phyloP scores from a whole-genome alignment of 2,888 invertebrate genomes.

The Hipparchia semele region DNA sequence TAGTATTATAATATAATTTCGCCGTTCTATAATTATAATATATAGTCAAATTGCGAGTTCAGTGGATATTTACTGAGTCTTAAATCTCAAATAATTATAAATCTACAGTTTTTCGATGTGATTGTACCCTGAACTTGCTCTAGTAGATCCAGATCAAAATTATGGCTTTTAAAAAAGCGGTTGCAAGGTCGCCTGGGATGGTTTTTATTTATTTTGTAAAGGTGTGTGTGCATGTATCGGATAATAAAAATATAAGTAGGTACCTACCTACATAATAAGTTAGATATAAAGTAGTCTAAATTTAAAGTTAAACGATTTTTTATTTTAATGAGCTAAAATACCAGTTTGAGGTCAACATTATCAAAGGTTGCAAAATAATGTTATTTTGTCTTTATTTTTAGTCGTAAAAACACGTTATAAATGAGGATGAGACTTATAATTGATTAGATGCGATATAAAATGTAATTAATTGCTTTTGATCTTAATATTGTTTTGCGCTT shows the following conservation, averaged over 20 bases:
- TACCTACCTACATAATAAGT: no score
- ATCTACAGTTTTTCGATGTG: not conserved
- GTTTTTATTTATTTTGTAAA: not conserved
- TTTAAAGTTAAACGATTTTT: not conserved
- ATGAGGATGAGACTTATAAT: not conserved
- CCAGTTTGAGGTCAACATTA: conserved; percentile 6
- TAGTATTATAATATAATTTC: no score
- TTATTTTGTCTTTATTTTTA: not conserved
- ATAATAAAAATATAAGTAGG: no score
- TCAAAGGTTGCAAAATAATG: not conserved
- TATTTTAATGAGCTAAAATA: conserved; percentile 4
- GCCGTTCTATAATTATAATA: no score
- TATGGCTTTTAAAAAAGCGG: not conserved
- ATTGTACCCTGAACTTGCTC: conserved; percentile 29
- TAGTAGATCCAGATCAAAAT: not conserved
- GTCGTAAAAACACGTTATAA: not conserved
- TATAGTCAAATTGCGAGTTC: no score
- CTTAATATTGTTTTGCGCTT: not conserved
- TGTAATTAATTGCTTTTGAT: not conserved
- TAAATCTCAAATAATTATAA: not conserved
- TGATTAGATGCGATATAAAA: conserved; percentile 1
- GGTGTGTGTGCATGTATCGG: not conserved
- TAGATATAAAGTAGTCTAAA: no score
- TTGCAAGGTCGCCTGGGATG: not conserved
- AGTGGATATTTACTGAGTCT: not conserved